A percentile compares a stretch with the other conserved stretches of the same genome.
phyloP scores from a whole-genome alignment of 2,888 invertebrate species.

The Koerneria pararmatus region DNA sequence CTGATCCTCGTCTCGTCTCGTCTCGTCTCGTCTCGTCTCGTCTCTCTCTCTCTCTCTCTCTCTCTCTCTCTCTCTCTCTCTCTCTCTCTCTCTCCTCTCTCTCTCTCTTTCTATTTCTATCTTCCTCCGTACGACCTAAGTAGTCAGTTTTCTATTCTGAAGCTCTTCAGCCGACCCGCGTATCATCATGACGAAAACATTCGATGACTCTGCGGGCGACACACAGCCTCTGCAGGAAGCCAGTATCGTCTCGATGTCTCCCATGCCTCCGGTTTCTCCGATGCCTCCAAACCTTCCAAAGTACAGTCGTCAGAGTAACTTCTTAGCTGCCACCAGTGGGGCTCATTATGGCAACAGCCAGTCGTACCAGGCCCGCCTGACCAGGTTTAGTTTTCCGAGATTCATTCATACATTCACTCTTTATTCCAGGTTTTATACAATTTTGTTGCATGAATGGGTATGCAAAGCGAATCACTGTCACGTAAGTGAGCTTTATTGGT shows the following conservation, averaged over 20 bases:
- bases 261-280: too few relatives aligned
- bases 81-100: background rate
- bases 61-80: background rate
- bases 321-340: constrained; percentile 26
- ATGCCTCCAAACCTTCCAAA: too few relatives aligned
- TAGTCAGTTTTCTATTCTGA: background rate
- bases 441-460: too few relatives aligned
- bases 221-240: too few relatives aligned
- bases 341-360: constrained; percentile 37
- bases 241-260: too few relatives aligned
- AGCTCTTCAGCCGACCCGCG: constrained; percentile 30
- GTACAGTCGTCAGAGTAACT: constrained; percentile 19
- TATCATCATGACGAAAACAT: constrained; percentile 32
- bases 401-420: background rate
- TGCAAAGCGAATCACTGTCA: too few relatives aligned
- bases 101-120: background rate
- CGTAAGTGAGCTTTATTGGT: too few relatives aligned
- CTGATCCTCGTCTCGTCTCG: too few relatives aligned
- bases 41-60: background rate
- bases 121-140: background rate
- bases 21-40: too few relatives aligned
- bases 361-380: constrained; percentile 43
- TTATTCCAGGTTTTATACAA: too few relatives aligned
- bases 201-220: constrained; percentile 39
- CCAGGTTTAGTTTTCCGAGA: constrained; percentile 25